Evolutionary conservation across 2,797 vertebrate genomes (phyloP).

Genomic region (Helostoma temminkii): DNA sequence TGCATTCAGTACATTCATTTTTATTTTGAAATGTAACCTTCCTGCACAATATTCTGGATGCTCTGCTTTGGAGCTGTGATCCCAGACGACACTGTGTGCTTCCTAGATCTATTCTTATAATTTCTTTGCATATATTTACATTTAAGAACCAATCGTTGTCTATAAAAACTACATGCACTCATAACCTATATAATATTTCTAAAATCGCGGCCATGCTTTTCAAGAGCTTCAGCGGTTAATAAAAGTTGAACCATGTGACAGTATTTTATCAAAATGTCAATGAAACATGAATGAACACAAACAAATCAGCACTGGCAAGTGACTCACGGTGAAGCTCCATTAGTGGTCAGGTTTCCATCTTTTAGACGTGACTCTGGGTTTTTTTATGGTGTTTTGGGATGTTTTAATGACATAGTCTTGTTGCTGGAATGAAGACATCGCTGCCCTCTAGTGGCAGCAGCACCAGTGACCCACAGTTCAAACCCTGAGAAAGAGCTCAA

Average conservation of each 20-base stretch:
- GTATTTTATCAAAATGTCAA: neutral
- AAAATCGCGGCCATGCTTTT: neutral
- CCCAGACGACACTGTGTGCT: too few species aligned
- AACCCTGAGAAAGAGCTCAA: slow-evolving; percentile 50
- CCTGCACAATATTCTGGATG: too few species aligned
- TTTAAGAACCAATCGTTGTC: neutral
- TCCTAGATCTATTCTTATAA: too few species aligned
- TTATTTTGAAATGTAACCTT: neutral
- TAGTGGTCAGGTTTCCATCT: neutral
- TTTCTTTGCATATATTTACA: neutral
- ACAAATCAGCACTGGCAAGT: neutral
- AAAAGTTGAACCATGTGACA: neutral
- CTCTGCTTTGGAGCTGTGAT: too few species aligned
- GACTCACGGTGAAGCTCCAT: neutral
- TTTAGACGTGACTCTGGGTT: too few species aligned
- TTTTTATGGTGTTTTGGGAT: neutral
- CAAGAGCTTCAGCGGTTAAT: neutral
- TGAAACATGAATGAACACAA: neutral
- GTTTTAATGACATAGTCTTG: neutral
- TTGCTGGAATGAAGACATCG: slow-evolving; percentile 18
- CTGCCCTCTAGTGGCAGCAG: slow-evolving; percentile 54
- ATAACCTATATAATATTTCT: neutral
- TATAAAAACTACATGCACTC: neutral
- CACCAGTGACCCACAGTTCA: slow-evolving; percentile 32
- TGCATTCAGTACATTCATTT: neutral